Evolutionary conservation across 2,888 invertebrate species (phyloP).

Genomic region (Strigamia transsilvanica): DNA sequence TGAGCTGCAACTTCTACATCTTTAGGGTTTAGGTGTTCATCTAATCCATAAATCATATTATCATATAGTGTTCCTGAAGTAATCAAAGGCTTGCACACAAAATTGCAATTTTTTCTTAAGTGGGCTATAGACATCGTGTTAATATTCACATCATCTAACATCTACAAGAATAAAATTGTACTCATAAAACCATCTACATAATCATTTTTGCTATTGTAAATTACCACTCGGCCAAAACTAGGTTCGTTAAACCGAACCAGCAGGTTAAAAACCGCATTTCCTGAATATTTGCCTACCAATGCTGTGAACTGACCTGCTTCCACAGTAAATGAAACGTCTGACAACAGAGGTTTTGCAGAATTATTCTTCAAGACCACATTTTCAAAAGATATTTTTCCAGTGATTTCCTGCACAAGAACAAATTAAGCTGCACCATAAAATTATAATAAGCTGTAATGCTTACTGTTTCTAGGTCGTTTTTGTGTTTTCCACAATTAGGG

Average conservation of each 20-base stretch:
- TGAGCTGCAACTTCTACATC: neutral
- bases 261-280: neutral
- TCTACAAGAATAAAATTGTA: neutral
- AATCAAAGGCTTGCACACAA: neutral
- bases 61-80: neutral
- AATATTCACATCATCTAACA: conserved; percentile 13
- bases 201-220: neutral
- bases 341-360: neutral
- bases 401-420: neutral
- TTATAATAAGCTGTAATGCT: neutral
- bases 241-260: conserved; percentile 1
- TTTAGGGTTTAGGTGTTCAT: neutral
- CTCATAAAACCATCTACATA: no score
- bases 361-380: neutral
- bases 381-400: neutral
- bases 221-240: neutral
- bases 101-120: neutral
- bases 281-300: neutral
- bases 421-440: neutral
- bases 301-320: neutral
- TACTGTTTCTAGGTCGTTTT: neutral
- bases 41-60: neutral
- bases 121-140: neutral
- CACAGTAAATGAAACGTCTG: neutral
- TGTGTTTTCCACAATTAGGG: neutral